Percentiles rank a stretch among this genome's conserved stretches.
Evolutionary conservation across 1,140 invertebrate species (phyloP).

Genomic region (Pinna nobilis): DNA sequence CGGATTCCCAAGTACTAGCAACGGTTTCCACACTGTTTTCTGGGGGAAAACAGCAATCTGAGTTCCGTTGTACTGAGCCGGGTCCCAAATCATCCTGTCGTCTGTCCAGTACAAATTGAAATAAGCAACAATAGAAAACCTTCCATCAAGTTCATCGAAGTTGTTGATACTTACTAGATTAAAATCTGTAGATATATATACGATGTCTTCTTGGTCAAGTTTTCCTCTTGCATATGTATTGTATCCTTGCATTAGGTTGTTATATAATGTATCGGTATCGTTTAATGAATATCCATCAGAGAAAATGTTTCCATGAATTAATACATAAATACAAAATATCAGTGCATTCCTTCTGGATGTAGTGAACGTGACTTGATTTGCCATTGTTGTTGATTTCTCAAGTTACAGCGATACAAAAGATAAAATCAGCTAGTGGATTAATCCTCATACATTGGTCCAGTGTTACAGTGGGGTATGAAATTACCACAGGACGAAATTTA

Average conservation of each 20-base stretch:
- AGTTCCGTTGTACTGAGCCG: conserved; percentile 8
- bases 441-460: no score
- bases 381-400: no score
- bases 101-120: conserved; percentile 23
- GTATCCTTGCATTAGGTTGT: not conserved
- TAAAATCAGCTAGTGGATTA: no score
- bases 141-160: conserved; percentile 37
- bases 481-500: no score
- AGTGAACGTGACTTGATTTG: no score
- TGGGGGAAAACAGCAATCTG: conserved; percentile 7
- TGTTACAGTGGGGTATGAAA: no score
- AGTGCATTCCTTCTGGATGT: no score
- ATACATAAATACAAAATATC: no score
- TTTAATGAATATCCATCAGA: no score
- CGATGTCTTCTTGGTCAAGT: not conserved
- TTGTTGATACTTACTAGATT: conserved; percentile 23
- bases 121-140: conserved; percentile 20
- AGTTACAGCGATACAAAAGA: no score
- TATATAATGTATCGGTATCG: not conserved
- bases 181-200: conserved; percentile 4
- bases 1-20: conserved; percentile 25
- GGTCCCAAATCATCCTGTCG: conserved; percentile 32
- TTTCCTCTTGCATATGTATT: conserved; percentile 1
- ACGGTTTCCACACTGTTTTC: conserved; percentile 32
- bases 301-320: no score